A percentile compares a stretch with the other conserved stretches of the same genome.
Evolutionary conservation across 2,113 vertebrate species (phyloP).

Genomic region (Petaurus breviceps): DNA sequence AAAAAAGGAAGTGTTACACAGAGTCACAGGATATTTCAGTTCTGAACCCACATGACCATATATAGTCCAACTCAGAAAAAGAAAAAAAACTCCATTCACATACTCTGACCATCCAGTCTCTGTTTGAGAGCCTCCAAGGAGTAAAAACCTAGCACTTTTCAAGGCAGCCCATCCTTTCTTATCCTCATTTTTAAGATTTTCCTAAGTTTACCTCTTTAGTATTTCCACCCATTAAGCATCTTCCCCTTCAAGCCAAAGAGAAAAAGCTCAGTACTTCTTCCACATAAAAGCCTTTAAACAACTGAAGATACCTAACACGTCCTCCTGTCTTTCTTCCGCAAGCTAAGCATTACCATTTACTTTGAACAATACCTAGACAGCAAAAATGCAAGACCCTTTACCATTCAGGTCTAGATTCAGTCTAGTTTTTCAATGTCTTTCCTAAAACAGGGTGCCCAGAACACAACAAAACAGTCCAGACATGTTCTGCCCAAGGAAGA

Average conservation of each 20-base stretch:
- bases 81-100: neutral
- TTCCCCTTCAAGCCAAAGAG: neutral
- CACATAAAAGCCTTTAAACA: neutral
- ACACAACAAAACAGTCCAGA: neutral
- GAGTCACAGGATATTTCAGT: neutral
- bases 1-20: neutral
- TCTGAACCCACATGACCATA: no score
- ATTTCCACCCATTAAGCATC: neutral
- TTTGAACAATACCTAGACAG: neutral
- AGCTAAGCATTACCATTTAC: neutral
- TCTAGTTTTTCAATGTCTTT: neutral
- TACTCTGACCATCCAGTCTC: neutral
- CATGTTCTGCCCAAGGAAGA: neutral
- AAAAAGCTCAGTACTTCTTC: neutral
- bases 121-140: neutral
- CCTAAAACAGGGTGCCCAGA: neutral
- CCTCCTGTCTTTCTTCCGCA: neutral
- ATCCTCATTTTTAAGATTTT: neutral
- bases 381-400: neutral
- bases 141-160: neutral
- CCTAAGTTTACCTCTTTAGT: neutral
- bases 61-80: no score
- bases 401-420: neutral
- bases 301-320: neutral
- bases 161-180: neutral